phyloP scores from a whole-genome alignment of 2,113 vertebrate genomes.

The Orcinus orca region DNA sequence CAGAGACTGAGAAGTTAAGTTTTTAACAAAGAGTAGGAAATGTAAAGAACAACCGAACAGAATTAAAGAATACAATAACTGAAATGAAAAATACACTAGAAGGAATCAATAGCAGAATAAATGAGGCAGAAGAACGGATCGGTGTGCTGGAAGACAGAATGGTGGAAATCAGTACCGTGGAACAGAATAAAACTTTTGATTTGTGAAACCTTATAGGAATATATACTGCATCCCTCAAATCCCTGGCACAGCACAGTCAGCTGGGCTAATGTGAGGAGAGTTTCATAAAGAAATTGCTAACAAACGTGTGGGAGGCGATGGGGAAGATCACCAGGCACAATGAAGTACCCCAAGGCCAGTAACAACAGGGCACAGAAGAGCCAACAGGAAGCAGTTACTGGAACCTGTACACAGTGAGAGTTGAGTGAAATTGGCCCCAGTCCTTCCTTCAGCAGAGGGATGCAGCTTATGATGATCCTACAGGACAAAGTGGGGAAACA shows the following conservation, averaged over 20 bases:
- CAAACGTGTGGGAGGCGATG: background rate
- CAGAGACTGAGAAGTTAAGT: background rate
- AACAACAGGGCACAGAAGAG: background rate
- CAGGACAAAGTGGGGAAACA: background rate
- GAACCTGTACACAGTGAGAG: background rate
- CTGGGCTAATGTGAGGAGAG: background rate
- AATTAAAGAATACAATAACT: background rate
- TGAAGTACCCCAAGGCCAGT: background rate
- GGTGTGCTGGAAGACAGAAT: background rate
- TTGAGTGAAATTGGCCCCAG: background rate
- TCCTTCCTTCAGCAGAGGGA: background rate
- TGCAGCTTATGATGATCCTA: background rate
- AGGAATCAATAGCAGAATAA: background rate
- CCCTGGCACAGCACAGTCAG: background rate
- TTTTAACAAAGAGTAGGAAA: background rate
- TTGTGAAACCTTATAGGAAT: constrained; percentile 13
- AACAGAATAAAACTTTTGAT: constrained; percentile 31
- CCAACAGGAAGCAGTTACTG: background rate
- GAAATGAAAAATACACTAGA: background rate
- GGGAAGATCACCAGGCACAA: background rate
- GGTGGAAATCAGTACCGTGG: background rate
- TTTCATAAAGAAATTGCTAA: constrained; percentile 24
- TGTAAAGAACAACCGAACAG: background rate
- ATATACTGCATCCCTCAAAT: background rate
- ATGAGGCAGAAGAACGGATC: background rate